phyloP scores from a whole-genome alignment of 2,888 invertebrate genomes.

The Herminia tarsipennalis region DNA sequence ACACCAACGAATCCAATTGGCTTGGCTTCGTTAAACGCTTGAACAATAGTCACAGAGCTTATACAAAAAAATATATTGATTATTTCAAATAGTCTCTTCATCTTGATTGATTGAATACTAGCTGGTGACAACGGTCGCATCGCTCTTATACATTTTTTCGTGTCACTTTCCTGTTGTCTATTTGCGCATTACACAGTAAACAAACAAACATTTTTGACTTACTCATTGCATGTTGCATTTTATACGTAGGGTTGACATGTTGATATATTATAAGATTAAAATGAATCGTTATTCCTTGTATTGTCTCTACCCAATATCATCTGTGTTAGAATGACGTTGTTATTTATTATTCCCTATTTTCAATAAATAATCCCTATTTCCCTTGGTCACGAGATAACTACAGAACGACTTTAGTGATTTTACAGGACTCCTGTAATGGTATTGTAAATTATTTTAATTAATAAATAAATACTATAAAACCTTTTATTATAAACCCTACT shows the following conservation, averaged over 20 bases:
- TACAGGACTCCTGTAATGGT: too few relatives aligned
- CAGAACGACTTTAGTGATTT: too few relatives aligned
- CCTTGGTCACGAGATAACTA: too few relatives aligned
- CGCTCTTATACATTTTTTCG: slow-evolving; percentile 55
- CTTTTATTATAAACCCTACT: too few relatives aligned
- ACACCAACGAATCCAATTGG: slow-evolving; percentile 53
- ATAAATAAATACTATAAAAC: too few relatives aligned
- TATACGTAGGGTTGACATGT: slow-evolving; percentile 27
- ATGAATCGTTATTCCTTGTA: too few relatives aligned
- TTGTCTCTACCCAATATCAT: too few relatives aligned
- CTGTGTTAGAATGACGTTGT: too few relatives aligned
- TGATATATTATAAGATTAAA: neutral
- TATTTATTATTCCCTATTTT: too few relatives aligned
- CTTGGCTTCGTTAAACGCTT: slow-evolving; percentile 54
- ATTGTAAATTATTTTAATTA: too few relatives aligned
- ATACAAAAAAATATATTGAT: slow-evolving; percentile 45
- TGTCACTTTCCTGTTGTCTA: slow-evolving; percentile 41
- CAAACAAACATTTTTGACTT: slow-evolving; percentile 47
- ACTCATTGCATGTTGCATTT: slow-evolving; percentile 3
- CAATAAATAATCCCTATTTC: too few relatives aligned
- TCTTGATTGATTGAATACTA: slow-evolving; percentile 46
- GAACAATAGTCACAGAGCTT: slow-evolving; percentile 43
- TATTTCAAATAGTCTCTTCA: slow-evolving; percentile 52
- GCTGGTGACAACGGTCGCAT: slow-evolving; percentile 27
- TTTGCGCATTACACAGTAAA: slow-evolving; percentile 45